These are phyloP conservation scores for Acromyrmex charruanus DNA, from an alignment of 1,140 invertebrate genomes.

Conservation along the genomic window DNA sequence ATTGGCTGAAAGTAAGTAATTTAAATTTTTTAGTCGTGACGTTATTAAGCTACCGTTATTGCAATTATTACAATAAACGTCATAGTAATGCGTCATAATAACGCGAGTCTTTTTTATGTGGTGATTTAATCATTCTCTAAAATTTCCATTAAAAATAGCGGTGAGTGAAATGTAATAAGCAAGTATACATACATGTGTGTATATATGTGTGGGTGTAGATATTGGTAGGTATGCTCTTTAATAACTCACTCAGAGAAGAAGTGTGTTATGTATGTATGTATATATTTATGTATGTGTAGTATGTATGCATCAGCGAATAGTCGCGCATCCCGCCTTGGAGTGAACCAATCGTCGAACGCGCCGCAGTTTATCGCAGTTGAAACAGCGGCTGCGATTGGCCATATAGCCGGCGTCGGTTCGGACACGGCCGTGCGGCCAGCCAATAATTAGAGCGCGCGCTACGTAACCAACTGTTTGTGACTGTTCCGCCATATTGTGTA, in stretches of 20 bases:
- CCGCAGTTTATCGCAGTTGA: neutral
- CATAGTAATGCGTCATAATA: too few species aligned
- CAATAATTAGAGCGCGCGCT: slow-evolving; percentile 72
- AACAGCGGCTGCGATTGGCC: slow-evolving; percentile 45
- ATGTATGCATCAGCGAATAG: neutral
- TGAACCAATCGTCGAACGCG: slow-evolving; percentile 44
- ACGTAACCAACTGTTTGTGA: slow-evolving; percentile 82
- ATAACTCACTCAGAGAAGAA: neutral
- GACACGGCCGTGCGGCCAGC: slow-evolving; percentile 36
- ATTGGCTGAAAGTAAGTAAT: neutral
- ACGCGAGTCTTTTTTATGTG: too few species aligned
- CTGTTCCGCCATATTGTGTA: slow-evolving; percentile 82
- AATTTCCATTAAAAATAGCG: too few species aligned
- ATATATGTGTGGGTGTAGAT: neutral
- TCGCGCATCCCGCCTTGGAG: slow-evolving; percentile 69
- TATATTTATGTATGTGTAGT: too few species aligned
- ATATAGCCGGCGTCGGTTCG: slow-evolving; percentile 48
- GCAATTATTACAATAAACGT: neutral
- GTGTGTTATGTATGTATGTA: neutral
- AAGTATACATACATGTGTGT: neutral
- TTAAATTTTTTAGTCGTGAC: neutral
- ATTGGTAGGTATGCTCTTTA: neutral
- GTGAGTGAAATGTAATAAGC: too few species aligned
- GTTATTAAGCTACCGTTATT: neutral
- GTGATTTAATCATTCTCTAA: neutral